A percentile compares a stretch with the other conserved stretches of the same genome.
phyloP scores from a whole-genome alignment of 1,140 invertebrate genomes.

The Pinna nobilis region DNA sequence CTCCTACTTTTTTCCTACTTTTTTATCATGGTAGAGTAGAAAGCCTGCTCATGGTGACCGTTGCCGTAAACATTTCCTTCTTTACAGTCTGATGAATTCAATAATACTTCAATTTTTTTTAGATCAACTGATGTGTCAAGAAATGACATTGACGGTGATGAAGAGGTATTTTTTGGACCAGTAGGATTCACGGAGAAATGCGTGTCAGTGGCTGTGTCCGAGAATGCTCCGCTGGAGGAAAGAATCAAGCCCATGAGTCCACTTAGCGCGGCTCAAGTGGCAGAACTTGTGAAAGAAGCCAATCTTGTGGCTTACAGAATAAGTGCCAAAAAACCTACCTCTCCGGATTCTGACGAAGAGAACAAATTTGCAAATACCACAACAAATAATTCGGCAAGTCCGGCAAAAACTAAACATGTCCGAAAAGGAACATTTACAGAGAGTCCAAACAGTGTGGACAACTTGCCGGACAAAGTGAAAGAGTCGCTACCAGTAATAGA shows the following conservation, averaged over 20 bases:
- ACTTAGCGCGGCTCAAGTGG: slow-evolving; percentile 53
- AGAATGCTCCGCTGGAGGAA: slow-evolving; percentile 12
- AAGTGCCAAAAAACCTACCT: slow-evolving; percentile 23
- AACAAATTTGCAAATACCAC: background rate
- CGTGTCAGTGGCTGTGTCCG: slow-evolving; percentile 47
- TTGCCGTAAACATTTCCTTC: too few species aligned
- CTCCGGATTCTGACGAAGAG: background rate
- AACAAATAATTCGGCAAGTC: background rate
- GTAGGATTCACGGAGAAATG: slow-evolving; percentile 59
- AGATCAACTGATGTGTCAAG: too few species aligned
- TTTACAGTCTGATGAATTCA: too few species aligned
- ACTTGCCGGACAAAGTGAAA: slow-evolving; percentile 18
- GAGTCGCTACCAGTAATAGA: slow-evolving; percentile 32
- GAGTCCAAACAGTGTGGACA: slow-evolving; percentile 18
- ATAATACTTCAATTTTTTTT: too few species aligned
- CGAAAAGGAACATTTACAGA: slow-evolving; percentile 46
- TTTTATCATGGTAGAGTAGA: too few species aligned
- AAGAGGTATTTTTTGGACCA: slow-evolving; percentile 66
- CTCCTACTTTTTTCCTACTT: too few species aligned
- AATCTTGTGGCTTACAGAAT: slow-evolving; percentile 54
- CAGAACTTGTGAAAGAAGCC: slow-evolving; percentile 59
- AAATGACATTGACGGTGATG: slow-evolving; percentile 46
- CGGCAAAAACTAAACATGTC: slow-evolving; percentile 22
- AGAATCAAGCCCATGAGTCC: slow-evolving; percentile 55
- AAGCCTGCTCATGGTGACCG: too few species aligned